A percentile compares a stretch with the other conserved stretches of the same genome.
These are phyloP conservation scores for Copsychus sechellarum DNA, from an alignment of 2,113 vertebrate species.

Conservation along the genomic window DNA sequence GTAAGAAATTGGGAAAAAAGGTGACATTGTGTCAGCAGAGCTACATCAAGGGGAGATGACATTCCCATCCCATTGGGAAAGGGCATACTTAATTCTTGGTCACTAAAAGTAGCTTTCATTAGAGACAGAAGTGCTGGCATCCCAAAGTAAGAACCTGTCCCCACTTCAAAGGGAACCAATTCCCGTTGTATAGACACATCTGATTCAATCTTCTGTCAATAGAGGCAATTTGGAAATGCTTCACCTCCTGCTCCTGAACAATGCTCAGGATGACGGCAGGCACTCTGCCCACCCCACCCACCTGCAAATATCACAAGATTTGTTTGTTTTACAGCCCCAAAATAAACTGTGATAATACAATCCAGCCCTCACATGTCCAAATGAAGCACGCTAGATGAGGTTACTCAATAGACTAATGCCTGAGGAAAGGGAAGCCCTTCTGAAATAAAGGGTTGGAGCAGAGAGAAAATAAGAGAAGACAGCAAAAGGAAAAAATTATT, in stretches of 20 bases:
- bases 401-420: constrained; percentile 20
- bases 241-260: not conserved
- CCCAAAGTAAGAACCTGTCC: not conserved
- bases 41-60: not conserved
- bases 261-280: not conserved
- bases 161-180: not conserved
- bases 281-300: not conserved
- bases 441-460: not conserved
- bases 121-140: not conserved
- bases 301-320: not conserved
- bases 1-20: not conserved
- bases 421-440: constrained; percentile 38
- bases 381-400: not conserved
- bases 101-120: not conserved
- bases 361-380: not conserved
- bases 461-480: not conserved
- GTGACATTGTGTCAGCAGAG: not conserved
- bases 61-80: not conserved
- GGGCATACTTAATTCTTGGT: not conserved
- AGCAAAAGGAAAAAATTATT: not conserved
- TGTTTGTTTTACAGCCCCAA: constrained; percentile 15
- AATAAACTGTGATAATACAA: constrained; percentile 10
- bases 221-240: not conserved
- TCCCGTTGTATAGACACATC: accelerated
- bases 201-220: not conserved